Percentiles rank a stretch among this genome's conserved stretches.
Conservation (phyloP, 2,113 vertebrate species). For the Amphiprion percula region DNA sequence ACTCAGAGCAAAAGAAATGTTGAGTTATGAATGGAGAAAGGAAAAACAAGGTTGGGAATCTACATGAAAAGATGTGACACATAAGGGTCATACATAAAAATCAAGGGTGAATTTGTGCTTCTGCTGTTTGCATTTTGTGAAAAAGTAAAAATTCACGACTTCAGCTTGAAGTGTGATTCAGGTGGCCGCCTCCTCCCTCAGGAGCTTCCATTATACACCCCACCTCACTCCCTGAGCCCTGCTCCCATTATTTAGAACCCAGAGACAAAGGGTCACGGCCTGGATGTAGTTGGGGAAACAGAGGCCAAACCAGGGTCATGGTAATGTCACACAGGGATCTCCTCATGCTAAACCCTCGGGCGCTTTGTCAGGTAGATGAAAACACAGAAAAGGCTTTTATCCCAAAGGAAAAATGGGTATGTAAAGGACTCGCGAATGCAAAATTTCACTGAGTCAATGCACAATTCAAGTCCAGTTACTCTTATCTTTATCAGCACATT, state of each 20-base stretch:
- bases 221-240: slow-evolving; percentile 25
- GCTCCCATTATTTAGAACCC: slow-evolving; percentile 55
- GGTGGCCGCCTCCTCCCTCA: slow-evolving; percentile 28
- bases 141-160: slow-evolving; percentile 24
- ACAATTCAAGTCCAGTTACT: too few relatives aligned
- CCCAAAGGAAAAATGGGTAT: background rate
- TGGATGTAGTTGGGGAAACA: slow-evolving; percentile 79
- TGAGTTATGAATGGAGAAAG: slow-evolving; percentile 20
- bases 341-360: slow-evolving; percentile 31
- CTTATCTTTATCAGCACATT: too few relatives aligned
- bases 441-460: too few relatives aligned
- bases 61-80: background rate
- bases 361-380: slow-evolving; percentile 37
- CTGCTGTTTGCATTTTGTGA: background rate
- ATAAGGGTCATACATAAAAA: background rate
- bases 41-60: slow-evolving; percentile 2
- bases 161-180: slow-evolving; percentile 42
- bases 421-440: background rate
- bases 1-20: slow-evolving; percentile 22
- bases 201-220: slow-evolving; percentile 55
- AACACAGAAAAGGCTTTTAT: slow-evolving; percentile 19
- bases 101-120: background rate
- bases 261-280: slow-evolving; percentile 71
- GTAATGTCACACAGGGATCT: slow-evolving; percentile 52
- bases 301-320: slow-evolving; percentile 67